These are phyloP conservation scores for Lochmaea capreae DNA, from an alignment of 2,888 invertebrate genomes.

Conservation along the genomic window DNA sequence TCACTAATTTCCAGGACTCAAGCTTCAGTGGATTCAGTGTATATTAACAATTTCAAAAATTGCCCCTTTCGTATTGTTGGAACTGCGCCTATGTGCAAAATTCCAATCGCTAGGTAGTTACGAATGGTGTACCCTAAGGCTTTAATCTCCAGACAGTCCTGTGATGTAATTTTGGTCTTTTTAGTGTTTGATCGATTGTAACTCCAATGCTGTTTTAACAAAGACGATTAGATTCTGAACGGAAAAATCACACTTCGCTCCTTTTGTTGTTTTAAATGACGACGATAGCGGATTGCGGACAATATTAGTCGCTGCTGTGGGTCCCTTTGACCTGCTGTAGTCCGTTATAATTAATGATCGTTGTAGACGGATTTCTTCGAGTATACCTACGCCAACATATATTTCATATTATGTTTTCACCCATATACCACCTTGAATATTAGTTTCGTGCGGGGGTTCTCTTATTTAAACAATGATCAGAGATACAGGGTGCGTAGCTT, in stretches of 20 bases:
- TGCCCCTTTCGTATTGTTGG: not conserved
- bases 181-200: constrained; percentile 11
- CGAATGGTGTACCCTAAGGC: constrained; percentile 20
- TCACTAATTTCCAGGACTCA: too few relatives aligned
- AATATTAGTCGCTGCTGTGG: constrained; percentile 3
- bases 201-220: constrained; percentile 19
- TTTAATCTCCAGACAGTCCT: constrained; percentile 26
- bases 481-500: not conserved
- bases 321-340: constrained; percentile 8
- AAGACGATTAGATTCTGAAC: constrained; percentile 15
- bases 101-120: constrained; percentile 12
- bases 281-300: not conserved
- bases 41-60: not conserved
- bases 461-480: not conserved
- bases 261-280: constrained; percentile 1
- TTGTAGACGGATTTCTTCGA: constrained; percentile 6
- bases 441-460: constrained; percentile 8
- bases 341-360: constrained; percentile 6
- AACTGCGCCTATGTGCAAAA: constrained; percentile 1
- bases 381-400: constrained; percentile 8
- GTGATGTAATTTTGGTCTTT: constrained; percentile 20
- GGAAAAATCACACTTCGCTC: not conserved
- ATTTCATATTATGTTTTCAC: constrained; percentile 14
- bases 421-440: constrained; percentile 7
- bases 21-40: too few relatives aligned